A percentile compares a stretch with the other conserved stretches of the same genome.
Evolutionary conservation across 1,140 invertebrate genomes (phyloP).

Genomic region (Bombus terrestris): DNA sequence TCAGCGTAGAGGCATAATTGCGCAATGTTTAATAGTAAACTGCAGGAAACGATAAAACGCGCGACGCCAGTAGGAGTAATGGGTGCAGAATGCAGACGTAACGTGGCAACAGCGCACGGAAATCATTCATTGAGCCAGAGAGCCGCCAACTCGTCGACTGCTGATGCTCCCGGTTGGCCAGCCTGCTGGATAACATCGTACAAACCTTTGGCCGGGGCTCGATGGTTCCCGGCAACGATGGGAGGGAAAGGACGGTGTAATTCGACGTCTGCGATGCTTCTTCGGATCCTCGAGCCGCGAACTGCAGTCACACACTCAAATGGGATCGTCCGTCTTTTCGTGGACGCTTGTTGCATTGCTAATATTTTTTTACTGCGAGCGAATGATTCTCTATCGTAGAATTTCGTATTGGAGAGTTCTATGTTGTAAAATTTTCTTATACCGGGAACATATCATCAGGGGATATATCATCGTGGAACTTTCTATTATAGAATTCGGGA

Average conservation of each 20-base stretch:
- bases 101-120: conserved; percentile 78
- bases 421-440: not conserved
- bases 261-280: conserved; percentile 56
- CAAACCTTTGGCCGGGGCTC: conserved; percentile 25
- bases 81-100: conserved; percentile 69
- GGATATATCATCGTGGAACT: not conserved
- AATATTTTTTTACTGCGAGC: not conserved
- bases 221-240: conserved; percentile 6
- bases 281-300: conserved; percentile 20
- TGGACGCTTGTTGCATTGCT: not conserved
- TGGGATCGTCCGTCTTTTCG: conserved; percentile 4
- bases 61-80: conserved; percentile 56
- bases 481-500: not conserved
- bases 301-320: not conserved
- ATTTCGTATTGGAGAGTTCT: no score
- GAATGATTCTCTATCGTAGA: not conserved
- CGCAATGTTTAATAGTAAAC: conserved; percentile 46
- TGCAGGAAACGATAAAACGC: conserved; percentile 57
- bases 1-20: conserved; percentile 47
- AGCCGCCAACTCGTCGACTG: conserved; percentile 39
- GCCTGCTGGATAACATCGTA: conserved; percentile 39
- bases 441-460: no score
- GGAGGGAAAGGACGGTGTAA: conserved; percentile 33
- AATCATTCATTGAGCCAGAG: conserved; percentile 81
- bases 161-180: conserved; percentile 36